These are phyloP conservation scores for Acrocephalus arundinaceus DNA, from an alignment of 2,113 vertebrate species.

Conservation along the genomic window DNA sequence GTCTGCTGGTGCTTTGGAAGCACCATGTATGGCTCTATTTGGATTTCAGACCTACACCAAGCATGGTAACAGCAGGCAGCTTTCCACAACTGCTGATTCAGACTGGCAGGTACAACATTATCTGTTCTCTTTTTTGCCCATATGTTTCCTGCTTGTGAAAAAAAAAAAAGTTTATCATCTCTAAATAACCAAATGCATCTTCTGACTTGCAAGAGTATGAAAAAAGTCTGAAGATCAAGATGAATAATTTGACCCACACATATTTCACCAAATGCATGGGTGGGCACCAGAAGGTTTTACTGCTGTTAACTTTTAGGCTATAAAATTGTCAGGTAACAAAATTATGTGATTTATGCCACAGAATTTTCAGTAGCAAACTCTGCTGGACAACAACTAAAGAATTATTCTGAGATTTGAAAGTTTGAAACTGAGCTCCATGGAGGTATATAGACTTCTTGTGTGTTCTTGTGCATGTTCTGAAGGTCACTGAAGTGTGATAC, in stretches of 20 bases:
- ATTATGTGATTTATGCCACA: neutral
- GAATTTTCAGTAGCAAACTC: neutral
- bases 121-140: neutral
- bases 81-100: neutral
- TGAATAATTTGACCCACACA: neutral
- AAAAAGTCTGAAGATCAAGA: neutral
- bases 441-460: neutral
- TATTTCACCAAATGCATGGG: neutral
- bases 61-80: neutral
- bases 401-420: neutral
- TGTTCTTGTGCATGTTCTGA: neutral
- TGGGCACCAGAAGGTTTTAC: neutral
- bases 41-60: neutral
- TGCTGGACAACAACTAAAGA: neutral
- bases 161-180: neutral
- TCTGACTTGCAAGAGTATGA: neutral
- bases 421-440: neutral
- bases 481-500: neutral
- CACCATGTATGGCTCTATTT: neutral
- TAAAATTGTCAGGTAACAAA: neutral
- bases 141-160: neutral
- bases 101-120: neutral
- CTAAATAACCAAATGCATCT: conserved; percentile 6
- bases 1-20: neutral
- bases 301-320: neutral